Evolutionary conservation across 2,113 vertebrate species (phyloP).

Genomic region (Poicephalus meyeri): DNA sequence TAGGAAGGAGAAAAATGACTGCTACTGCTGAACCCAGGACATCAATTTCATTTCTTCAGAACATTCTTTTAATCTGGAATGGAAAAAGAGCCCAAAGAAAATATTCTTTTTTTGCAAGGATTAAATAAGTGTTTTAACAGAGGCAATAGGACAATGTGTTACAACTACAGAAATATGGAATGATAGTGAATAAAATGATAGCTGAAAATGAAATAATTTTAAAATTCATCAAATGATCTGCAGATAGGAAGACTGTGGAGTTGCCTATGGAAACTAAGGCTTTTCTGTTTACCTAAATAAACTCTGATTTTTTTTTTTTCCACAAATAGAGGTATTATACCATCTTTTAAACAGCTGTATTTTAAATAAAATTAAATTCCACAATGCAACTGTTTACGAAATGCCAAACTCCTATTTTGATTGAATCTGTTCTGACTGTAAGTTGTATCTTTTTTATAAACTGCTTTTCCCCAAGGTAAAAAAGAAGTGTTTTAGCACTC

Average conservation of each 20-base stretch:
- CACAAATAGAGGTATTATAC: neutral
- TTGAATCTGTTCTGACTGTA: neutral
- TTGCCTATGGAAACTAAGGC: neutral
- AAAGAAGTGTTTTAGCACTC: neutral
- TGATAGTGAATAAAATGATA: neutral
- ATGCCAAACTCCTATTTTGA: neutral
- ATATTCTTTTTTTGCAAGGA: neutral
- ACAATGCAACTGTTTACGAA: neutral
- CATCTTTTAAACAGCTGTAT: neutral
- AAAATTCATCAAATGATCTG: neutral
- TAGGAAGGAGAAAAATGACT: no score
- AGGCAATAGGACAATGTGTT: fast-evolving
- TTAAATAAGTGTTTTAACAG: neutral
- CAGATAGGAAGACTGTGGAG: neutral
- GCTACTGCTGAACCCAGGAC: no score
- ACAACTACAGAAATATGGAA: neutral
- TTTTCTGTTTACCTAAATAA: neutral
- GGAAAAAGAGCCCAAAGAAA: neutral
- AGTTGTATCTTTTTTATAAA: neutral
- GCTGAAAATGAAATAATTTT: neutral
- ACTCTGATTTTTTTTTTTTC: neutral
- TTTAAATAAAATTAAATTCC: neutral
- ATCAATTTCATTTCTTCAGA: neutral
- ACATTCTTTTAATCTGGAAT: neutral
- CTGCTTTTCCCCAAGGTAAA: neutral